phyloP scores from a whole-genome alignment of 2,113 vertebrate genomes.

The Crotalus helleri region DNA sequence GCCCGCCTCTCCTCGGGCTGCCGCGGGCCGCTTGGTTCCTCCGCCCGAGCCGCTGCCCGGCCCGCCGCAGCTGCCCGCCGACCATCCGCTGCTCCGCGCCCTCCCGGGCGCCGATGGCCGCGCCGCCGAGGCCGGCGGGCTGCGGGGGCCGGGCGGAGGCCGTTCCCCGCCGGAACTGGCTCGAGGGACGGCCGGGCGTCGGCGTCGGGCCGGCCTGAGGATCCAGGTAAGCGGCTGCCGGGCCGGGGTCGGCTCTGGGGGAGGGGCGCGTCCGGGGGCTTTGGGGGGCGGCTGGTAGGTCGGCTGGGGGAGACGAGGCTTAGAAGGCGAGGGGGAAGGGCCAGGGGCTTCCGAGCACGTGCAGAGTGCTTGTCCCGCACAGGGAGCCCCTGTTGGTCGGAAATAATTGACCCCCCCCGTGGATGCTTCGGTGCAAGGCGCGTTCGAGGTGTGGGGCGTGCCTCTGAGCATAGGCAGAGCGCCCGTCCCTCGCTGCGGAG shows the following conservation, averaged over 20 bases:
- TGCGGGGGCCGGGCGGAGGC: neutral
- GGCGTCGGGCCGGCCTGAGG: neutral
- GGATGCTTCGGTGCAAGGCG: neutral
- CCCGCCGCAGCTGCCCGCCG: too few relatives aligned
- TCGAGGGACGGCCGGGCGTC: neutral
- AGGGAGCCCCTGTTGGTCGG: neutral
- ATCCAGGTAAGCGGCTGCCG: neutral
- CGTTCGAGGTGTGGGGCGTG: neutral
- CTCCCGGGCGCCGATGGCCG: neutral
- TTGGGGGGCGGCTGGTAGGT: neutral
- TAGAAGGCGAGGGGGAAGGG: neutral
- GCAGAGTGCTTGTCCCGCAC: neutral
- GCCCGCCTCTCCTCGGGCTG: too few relatives aligned
- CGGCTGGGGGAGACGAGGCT: neutral
- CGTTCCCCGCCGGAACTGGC: neutral
- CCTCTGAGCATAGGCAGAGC: neutral
- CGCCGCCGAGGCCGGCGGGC: neutral
- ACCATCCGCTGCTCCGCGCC: too few relatives aligned
- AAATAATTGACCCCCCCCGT: too few relatives aligned
- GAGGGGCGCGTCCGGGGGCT: neutral
- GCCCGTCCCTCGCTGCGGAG: neutral
- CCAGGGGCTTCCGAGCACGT: neutral
- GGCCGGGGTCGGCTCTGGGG: neutral
- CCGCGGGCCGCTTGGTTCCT: too few relatives aligned
- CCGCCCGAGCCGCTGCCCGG: too few relatives aligned